Conservation (phyloP, 1,140 invertebrate species). For the Muscidifurax raptorellus region DNA sequence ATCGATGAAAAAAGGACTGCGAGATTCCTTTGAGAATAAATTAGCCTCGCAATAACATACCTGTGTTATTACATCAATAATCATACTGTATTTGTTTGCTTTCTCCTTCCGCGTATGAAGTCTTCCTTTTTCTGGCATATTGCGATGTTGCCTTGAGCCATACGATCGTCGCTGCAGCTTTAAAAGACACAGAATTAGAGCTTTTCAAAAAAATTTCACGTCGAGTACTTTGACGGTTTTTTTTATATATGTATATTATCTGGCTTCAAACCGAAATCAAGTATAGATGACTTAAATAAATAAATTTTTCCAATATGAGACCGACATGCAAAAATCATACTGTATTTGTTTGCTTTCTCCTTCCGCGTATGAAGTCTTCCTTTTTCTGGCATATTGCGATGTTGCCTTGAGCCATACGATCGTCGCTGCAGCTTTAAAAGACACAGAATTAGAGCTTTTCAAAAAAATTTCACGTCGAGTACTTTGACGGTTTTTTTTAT, state of each 20-base stretch:
- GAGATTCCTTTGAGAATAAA: not conserved
- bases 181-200: not conserved
- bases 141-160: not conserved
- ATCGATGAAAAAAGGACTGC: no score
- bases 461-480: not conserved
- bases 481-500: not conserved
- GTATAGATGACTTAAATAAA: no score
- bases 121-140: not conserved
- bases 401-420: not conserved
- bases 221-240: not conserved
- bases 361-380: not conserved
- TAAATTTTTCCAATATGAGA: no score
- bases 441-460: not conserved
- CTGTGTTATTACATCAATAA: not conserved
- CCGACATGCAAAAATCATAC: not conserved
- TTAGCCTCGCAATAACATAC: not conserved
- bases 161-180: not conserved
- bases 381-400: not conserved
- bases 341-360: slow-evolving; percentile 8
- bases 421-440: not conserved
- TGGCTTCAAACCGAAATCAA: no score
- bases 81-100: not conserved
- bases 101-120: not conserved
- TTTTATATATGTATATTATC: not conserved
- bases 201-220: not conserved